phyloP scores from a whole-genome alignment of 2,888 invertebrate species.

The Pharmacophagus antenor region DNA sequence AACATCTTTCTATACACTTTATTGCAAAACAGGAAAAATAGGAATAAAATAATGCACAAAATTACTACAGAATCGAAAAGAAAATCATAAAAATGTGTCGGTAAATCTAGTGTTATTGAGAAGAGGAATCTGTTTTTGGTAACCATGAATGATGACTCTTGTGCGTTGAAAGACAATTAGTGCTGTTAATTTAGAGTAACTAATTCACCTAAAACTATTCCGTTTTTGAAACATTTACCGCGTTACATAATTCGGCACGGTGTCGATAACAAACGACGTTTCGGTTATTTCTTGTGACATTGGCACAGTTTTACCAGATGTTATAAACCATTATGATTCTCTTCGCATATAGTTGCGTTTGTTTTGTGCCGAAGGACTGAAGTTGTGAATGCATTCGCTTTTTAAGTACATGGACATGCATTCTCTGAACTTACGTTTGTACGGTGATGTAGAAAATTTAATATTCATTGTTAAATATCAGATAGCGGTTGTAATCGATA shows the following conservation, averaged over 20 bases:
- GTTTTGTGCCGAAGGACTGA: background rate
- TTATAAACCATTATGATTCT: background rate
- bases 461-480: too few species aligned
- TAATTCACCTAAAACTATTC: background rate
- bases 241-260: background rate
- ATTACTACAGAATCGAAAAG: too few species aligned
- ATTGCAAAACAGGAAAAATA: too few species aligned
- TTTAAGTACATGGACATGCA: constrained; percentile 4
- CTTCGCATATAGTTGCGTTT: background rate
- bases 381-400: constrained; percentile 1
- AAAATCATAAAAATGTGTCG: too few species aligned
- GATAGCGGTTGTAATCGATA: too few species aligned
- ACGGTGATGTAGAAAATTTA: too few species aligned
- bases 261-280: background rate
- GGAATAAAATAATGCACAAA: too few species aligned
- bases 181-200: background rate
- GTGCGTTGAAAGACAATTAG: background rate
- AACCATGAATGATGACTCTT: background rate
- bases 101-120: too few species aligned
- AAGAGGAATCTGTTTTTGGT: too few species aligned
- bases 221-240: background rate
- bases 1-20: too few species aligned
- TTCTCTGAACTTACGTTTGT: background rate
- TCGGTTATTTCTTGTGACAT: constrained; percentile 9
- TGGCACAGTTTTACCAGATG: constrained; percentile 16